Percentiles rank a stretch among this genome's conserved stretches.
Conservation (phyloP, 2,888 invertebrate genomes). For the Parnassius glacialis region DNA sequence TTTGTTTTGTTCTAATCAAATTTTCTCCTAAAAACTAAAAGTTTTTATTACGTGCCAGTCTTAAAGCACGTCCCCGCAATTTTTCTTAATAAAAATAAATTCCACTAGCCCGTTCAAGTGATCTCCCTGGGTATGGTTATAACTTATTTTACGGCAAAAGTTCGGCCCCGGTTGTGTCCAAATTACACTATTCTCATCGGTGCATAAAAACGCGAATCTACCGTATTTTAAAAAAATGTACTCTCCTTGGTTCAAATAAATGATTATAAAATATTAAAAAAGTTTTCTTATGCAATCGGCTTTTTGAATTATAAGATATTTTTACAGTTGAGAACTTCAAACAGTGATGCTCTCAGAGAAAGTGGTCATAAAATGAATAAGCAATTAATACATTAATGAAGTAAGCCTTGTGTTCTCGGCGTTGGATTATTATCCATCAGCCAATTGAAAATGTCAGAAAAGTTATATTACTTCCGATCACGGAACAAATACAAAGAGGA, state of each 20-base stretch:
- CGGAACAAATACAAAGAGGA: no score
- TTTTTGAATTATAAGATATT: no score
- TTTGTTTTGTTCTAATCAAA: not conserved
- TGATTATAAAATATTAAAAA: no score
- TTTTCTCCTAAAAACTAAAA: constrained; percentile 5
- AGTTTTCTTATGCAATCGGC: no score
- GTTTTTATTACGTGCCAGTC: constrained; percentile 21
- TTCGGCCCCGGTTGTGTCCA: constrained; percentile 49
- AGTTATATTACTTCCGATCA: no score
- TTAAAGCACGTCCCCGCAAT: constrained; percentile 42
- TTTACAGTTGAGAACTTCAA: no score
- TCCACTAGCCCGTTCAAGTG: constrained; percentile 67
- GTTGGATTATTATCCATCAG: no score
- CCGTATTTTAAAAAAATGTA: not conserved
- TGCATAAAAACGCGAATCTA: constrained; percentile 1
- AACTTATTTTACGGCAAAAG: constrained; percentile 71
- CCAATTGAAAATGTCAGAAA: no score
- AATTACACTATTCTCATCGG: constrained; percentile 31
- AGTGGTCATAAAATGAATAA: no score
- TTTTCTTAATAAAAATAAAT: constrained; percentile 76
- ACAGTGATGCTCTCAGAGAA: no score
- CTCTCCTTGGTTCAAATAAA: not conserved
- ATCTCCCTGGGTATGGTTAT: constrained; percentile 62
- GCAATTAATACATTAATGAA: no score
- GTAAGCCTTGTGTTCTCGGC: no score